Evolutionary conservation across 1,140 invertebrate genomes (phyloP).

Genomic region (Bicyclus anynana): DNA sequence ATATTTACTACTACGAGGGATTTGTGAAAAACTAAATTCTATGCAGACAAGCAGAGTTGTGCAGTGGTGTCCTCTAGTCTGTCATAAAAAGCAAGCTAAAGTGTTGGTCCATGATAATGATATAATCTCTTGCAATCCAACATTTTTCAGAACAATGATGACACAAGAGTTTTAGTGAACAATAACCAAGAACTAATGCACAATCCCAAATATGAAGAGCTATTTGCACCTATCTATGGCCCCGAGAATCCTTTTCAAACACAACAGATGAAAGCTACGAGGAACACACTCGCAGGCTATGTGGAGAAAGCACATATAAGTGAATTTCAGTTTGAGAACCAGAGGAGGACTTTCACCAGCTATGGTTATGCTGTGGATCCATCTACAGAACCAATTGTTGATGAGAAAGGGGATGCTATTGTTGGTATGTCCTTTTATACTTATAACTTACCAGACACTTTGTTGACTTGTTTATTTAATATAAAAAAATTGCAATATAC

Average conservation of each 20-base stretch:
- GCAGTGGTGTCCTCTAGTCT: no score
- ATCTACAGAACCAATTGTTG: constrained; percentile 82
- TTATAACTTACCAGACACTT: no score
- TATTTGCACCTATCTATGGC: constrained; percentile 91
- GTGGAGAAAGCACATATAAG: constrained; percentile 97
- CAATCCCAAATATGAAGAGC: constrained; percentile 97
- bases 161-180: constrained; percentile 64
- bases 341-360: constrained; percentile 93
- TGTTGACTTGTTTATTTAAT: no score
- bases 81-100: no score
- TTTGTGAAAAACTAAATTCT: no score
- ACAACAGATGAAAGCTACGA: constrained; percentile 89
- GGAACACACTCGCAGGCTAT: constrained; percentile 96
- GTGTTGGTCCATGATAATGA: no score
- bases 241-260: constrained; percentile 95
- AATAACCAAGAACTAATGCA: constrained; percentile 88
- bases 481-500: no score
- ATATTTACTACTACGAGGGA: no score
- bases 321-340: constrained; percentile 99
- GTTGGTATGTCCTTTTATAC: constrained; percentile 78
- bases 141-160: constrained; percentile 58
- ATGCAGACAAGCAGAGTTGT: no score
- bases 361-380: constrained; percentile 98
- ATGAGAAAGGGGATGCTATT: constrained; percentile 80
- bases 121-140: no score